Conservation (phyloP, 92 coral and sea anemone species). For the Palythoa caribaeorum region DNA sequence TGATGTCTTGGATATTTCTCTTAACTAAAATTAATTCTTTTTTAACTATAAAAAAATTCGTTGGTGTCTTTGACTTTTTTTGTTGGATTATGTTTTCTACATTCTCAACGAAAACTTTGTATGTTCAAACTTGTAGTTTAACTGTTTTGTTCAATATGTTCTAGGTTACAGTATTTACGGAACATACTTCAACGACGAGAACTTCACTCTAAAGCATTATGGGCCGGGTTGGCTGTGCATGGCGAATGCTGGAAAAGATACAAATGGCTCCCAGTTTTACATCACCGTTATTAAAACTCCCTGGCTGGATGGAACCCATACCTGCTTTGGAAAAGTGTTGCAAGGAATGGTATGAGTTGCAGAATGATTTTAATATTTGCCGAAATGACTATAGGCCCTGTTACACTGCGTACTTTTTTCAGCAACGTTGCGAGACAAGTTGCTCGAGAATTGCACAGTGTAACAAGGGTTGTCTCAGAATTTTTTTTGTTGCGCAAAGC, state of each 20-base stretch:
- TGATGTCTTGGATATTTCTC: too few relatives aligned
- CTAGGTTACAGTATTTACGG: constrained; percentile 95
- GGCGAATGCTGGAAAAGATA: constrained; percentile 94
- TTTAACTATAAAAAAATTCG: too few relatives aligned
- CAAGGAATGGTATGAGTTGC: constrained; percentile 88
- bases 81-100: too few relatives aligned
- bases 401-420: too few relatives aligned
- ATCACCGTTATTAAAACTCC: constrained; percentile 81
- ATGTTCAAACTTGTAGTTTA: too few relatives aligned
- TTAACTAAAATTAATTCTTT: too few relatives aligned
- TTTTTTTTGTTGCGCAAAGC: too few relatives aligned
- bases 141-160: background rate
- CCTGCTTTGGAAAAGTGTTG: constrained; percentile 95
- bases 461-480: too few relatives aligned
- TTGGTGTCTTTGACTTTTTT: too few relatives aligned
- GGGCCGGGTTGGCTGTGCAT: constrained; percentile 98
- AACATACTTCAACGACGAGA: constrained; percentile 88
- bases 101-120: too few relatives aligned
- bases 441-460: too few relatives aligned
- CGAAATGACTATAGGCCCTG: background rate
- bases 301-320: constrained; percentile 91
- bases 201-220: constrained; percentile 85
- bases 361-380: background rate
- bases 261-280: constrained; percentile 96
- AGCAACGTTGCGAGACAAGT: background rate